Evolutionary conservation across 2,888 invertebrate genomes (phyloP).

Genomic region (Asteroscopus sphinx): DNA sequence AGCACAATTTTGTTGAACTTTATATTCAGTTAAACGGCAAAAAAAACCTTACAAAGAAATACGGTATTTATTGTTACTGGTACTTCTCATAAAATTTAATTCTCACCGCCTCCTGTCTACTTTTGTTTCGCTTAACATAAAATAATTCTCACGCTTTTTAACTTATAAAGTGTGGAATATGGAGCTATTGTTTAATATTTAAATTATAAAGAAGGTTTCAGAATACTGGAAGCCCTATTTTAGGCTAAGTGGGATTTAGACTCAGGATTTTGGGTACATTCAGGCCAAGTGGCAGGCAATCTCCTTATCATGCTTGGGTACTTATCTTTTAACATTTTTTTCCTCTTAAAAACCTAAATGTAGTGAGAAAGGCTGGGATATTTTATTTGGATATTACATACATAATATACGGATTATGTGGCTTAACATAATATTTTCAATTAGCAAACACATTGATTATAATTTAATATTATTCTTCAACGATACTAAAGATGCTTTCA

Average conservation of each 20-base stretch:
- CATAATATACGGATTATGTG: no score
- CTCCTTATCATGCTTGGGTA: neutral
- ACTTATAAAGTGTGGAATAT: conserved; percentile 21
- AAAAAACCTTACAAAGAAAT: neutral
- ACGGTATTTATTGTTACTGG: conserved; percentile 3
- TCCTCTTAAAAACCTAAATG: no score
- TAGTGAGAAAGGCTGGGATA: no score
- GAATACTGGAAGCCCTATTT: conserved; percentile 28
- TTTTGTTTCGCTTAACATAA: conserved; percentile 28
- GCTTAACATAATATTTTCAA: no score
- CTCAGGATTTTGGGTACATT: conserved; percentile 22
- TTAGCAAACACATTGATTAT: no score
- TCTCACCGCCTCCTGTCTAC: neutral
- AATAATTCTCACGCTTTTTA: conserved; percentile 30
- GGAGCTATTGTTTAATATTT: conserved; percentile 32
- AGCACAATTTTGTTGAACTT: no score
- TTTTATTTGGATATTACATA: no score
- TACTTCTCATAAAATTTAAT: conserved; percentile 12
- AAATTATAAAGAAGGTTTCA: conserved; percentile 21
- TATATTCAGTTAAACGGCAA: no score
- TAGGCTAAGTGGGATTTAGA: conserved; percentile 10
- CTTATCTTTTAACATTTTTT: no score
- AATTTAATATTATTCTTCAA: no score
- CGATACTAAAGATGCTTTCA: no score
- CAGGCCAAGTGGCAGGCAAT: conserved; percentile 23